Conservation (phyloP, 2,888 invertebrate species). For the Drosophila meridiana region DNA sequence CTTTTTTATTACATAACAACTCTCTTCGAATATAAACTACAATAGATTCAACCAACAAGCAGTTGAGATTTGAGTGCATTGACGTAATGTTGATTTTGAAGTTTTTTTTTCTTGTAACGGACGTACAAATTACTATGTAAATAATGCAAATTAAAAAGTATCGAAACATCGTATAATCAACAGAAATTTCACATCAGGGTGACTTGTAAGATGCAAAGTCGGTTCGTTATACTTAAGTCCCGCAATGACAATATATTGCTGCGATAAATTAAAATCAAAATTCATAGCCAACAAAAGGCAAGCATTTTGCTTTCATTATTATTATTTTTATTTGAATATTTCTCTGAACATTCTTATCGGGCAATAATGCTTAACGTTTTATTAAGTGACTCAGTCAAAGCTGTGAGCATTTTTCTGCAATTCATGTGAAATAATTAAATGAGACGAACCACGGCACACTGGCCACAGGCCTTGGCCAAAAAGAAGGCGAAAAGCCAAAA, state of each 20-base stretch:
- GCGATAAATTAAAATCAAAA: conserved; percentile 46
- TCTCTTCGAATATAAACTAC: background rate
- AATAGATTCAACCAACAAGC: background rate
- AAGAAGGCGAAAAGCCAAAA: conserved; percentile 4
- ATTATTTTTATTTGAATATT: background rate
- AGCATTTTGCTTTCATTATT: conserved; percentile 9
- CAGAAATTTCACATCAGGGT: conserved; percentile 46
- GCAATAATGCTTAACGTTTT: conserved; percentile 51
- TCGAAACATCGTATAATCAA: conserved; percentile 32
- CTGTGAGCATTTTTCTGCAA: conserved; percentile 54
- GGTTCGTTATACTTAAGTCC: conserved; percentile 29
- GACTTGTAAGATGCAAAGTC: conserved; percentile 46
- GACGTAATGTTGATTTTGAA: background rate
- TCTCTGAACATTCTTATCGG: conserved; percentile 34
- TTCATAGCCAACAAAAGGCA: conserved; percentile 39
- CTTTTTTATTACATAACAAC: too few relatives aligned
- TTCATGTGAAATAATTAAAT: conserved; percentile 73
- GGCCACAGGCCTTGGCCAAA: conserved; percentile 11
- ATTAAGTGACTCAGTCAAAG: conserved; percentile 59
- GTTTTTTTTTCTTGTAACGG: background rate
- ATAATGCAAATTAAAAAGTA: conserved; percentile 29
- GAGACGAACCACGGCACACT: conserved; percentile 6
- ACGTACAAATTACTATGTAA: conserved; percentile 19
- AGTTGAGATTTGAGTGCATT: conserved; percentile 13
- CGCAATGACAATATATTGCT: conserved; percentile 39